Evolutionary conservation across 1,140 invertebrate genomes (phyloP).

Genomic region (Mycetomoellerius zeteki): DNA sequence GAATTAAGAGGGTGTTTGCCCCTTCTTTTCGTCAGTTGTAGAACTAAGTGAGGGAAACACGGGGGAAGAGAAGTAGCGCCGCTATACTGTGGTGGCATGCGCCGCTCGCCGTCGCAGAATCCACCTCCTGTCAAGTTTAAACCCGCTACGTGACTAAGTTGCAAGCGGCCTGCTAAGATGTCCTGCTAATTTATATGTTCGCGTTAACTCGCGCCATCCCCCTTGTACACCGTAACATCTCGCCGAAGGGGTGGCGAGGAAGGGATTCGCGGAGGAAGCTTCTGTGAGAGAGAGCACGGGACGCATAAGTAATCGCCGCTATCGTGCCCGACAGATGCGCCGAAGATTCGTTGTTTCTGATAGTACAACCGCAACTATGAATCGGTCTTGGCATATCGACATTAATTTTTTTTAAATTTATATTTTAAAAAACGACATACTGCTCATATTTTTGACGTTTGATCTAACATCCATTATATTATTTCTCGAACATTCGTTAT

Average conservation of each 20-base stretch:
- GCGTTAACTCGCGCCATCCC: constrained; percentile 85
- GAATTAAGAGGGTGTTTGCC: constrained; percentile 38
- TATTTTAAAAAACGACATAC: not conserved
- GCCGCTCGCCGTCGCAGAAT: constrained; percentile 72
- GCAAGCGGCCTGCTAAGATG: constrained; percentile 87
- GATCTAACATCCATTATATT: not conserved
- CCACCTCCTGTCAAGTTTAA: constrained; percentile 86
- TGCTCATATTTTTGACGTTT: not conserved
- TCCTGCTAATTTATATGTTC: constrained; percentile 87
- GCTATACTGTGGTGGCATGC: constrained; percentile 47
- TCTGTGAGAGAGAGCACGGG: constrained; percentile 83
- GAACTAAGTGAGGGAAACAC: constrained; percentile 71
- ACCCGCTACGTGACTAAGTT: constrained; percentile 87
- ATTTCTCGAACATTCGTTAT: not conserved
- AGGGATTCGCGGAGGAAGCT: constrained; percentile 78
- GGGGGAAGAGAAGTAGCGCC: constrained; percentile 39
- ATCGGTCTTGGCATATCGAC: not conserved
- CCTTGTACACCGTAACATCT: constrained; percentile 67
- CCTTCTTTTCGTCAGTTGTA: constrained; percentile 35
- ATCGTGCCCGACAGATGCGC: constrained; percentile 84
- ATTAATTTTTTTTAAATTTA: not conserved
- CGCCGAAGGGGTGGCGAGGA: constrained; percentile 55
- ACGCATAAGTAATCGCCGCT: constrained; percentile 86
- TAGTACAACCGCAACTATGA: constrained; percentile 36
- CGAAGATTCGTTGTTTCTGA: constrained; percentile 81